Evolutionary conservation across 2,797 vertebrate genomes (phyloP).

Genomic region (Catamblyrhynchus diadema): DNA sequence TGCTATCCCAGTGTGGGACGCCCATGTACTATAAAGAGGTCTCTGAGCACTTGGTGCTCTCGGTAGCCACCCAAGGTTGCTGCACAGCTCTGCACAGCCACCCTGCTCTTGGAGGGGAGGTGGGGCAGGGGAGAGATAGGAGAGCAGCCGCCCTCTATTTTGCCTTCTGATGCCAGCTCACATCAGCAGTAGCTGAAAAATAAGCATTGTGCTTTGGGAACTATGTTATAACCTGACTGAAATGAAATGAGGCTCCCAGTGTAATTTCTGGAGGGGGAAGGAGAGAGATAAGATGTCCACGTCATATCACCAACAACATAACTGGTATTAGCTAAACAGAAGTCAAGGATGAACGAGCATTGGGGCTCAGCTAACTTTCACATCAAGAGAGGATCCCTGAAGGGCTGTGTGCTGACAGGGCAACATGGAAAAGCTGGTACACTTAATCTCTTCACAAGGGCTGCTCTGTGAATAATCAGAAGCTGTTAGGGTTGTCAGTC

Average conservation of each 20-base stretch:
- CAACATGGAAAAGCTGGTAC: background rate
- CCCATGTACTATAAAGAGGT: background rate
- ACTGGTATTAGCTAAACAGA: background rate
- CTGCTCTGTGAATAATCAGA: conserved; percentile 37
- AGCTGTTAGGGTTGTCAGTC: conserved; percentile 38
- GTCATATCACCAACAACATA: background rate
- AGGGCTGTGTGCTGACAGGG: conserved; percentile 33
- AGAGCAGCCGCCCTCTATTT: accelerated
- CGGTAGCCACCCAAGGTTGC: accelerated
- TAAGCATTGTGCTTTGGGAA: background rate
- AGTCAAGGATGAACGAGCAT: conserved; percentile 20
- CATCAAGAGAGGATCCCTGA: background rate
- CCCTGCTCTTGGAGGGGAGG: background rate
- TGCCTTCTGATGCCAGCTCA: background rate
- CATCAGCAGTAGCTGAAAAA: background rate
- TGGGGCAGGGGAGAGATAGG: background rate
- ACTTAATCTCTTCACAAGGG: conserved; percentile 19
- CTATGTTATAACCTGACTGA: background rate
- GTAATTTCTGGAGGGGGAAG: background rate
- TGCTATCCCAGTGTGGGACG: background rate
- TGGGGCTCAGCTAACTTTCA: conserved; percentile 10
- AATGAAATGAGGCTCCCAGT: background rate
- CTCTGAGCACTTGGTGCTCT: background rate
- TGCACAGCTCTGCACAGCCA: background rate
- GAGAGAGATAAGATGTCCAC: background rate